These are phyloP conservation scores for Pseudorasbora parva DNA, from an alignment of 2,113 vertebrate species.

Conservation along the genomic window DNA sequence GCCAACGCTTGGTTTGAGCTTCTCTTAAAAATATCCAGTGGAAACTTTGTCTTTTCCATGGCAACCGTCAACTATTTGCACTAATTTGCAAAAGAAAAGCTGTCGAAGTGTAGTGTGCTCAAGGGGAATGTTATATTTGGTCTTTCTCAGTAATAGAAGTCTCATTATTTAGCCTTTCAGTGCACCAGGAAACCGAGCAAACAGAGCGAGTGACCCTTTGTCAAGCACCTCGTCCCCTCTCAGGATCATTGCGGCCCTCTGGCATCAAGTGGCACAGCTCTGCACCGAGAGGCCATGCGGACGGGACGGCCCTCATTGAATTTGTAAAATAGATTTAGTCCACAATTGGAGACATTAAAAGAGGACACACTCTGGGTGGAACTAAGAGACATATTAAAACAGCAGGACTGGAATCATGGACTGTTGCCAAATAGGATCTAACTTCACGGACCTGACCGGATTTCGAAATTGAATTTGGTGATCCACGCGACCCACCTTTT, in stretches of 20 bases:
- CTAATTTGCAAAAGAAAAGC: constrained; percentile 82
- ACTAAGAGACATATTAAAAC: constrained; percentile 80
- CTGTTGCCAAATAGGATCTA: constrained; percentile 86
- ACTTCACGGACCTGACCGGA: constrained; percentile 74
- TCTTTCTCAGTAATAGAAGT: constrained; percentile 93
- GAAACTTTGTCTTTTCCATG: constrained; percentile 72
- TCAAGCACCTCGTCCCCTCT: constrained; percentile 84
- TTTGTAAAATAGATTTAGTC: constrained; percentile 63
- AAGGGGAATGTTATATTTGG: constrained; percentile 86
- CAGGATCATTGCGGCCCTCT: constrained; percentile 79
- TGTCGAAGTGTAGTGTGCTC: constrained; percentile 86
- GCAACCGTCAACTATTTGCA: constrained; percentile 81
- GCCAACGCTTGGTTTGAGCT: not conserved
- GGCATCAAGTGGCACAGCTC: constrained; percentile 72
- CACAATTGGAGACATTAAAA: constrained; percentile 63
- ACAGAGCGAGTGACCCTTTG: constrained; percentile 86
- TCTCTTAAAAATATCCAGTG: constrained; percentile 37
- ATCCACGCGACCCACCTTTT: constrained; percentile 45
- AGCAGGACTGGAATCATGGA: constrained; percentile 80
- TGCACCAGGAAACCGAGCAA: constrained; percentile 89
- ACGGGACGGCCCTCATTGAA: constrained; percentile 45
- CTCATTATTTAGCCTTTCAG: constrained; percentile 89
- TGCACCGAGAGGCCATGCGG: constrained; percentile 60
- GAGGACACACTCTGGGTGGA: constrained; percentile 68
- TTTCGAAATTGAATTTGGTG: constrained; percentile 70